phyloP scores from a whole-genome alignment of 2,113 vertebrate genomes.

The Trochalopteron elliotii region DNA sequence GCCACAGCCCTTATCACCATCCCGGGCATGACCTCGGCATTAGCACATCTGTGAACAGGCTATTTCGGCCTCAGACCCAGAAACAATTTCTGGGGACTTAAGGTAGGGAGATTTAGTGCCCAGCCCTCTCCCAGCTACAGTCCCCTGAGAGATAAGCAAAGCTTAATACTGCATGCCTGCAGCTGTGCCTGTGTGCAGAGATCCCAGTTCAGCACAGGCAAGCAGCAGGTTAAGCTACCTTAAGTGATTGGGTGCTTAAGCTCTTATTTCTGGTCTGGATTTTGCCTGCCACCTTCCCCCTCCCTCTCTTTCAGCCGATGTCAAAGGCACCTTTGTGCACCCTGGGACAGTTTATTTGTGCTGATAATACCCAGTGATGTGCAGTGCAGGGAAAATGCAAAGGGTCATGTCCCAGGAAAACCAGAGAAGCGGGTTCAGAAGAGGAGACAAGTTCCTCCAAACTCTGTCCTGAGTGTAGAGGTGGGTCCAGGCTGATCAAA shows the following conservation, averaged over 20 bases:
- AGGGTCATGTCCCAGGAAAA: neutral
- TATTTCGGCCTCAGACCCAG: neutral
- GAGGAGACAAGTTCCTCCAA: neutral
- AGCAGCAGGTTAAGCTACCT: constrained; percentile 35
- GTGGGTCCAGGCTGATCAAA: neutral
- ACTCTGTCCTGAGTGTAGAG: neutral
- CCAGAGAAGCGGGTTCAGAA: neutral
- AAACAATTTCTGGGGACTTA: neutral
- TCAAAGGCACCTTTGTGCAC: too few species aligned
- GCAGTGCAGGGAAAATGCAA: neutral
- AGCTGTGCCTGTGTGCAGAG: neutral
- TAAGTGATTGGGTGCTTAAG: constrained; percentile 7
- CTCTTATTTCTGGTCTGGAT: neutral
- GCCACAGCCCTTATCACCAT: neutral
- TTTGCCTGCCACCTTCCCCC: neutral
- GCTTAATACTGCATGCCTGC: fast-evolving
- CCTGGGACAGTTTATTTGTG: neutral
- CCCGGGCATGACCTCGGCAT: neutral
- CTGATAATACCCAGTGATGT: neutral
- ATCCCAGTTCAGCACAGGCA: neutral
- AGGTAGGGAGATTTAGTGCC: neutral
- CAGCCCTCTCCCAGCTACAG: neutral
- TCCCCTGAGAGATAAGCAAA: neutral
- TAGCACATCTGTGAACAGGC: neutral
- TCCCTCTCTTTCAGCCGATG: neutral